These are phyloP conservation scores for Falco concolor DNA, from an alignment of 2,797 vertebrate genomes.

Conservation along the genomic window DNA sequence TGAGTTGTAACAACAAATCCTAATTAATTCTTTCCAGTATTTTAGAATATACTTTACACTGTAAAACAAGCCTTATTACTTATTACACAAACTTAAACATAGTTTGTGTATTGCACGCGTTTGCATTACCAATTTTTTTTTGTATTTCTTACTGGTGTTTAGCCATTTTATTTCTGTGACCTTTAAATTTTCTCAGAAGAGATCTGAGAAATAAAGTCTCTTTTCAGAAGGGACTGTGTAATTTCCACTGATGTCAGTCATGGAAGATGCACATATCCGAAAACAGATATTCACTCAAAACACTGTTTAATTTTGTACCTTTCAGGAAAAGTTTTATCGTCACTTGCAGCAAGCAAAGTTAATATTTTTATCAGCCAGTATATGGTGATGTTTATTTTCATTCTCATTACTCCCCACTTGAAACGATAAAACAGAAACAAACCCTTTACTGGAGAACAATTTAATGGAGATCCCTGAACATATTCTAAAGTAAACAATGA, in stretches of 20 bases:
- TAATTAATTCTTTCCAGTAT: neutral
- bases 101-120: neutral
- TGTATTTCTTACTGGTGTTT: neutral
- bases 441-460: neutral
- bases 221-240: neutral
- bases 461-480: neutral
- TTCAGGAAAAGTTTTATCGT: neutral
- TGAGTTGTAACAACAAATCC: neutral
- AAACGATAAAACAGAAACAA: neutral
- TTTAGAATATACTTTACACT: neutral
- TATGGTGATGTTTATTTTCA: neutral
- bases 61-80: neutral
- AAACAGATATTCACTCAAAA: neutral
- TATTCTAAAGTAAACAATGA: neutral
- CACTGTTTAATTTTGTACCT: neutral
- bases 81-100: neutral
- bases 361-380: neutral
- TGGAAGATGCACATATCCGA: neutral
- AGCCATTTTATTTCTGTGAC: neutral
- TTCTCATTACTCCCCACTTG: neutral
- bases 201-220: neutral
- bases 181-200: neutral
- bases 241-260: neutral
- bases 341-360: neutral
- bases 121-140: neutral